These are phyloP conservation scores for Chelonus insularis DNA, from an alignment of 1,140 invertebrate species.

Conservation along the genomic window DNA sequence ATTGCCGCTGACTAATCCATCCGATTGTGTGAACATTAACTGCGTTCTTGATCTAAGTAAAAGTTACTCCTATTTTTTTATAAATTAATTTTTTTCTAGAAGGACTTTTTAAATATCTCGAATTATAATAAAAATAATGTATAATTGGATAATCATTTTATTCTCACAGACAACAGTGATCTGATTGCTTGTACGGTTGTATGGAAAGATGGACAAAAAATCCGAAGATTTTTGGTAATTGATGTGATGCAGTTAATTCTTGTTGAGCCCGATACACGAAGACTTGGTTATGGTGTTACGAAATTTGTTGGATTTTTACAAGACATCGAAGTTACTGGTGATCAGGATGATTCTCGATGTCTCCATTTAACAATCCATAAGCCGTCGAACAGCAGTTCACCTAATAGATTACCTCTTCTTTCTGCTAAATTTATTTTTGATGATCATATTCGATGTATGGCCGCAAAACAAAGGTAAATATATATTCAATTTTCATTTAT, in stretches of 20 bases:
- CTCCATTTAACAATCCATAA: slow-evolving; percentile 93
- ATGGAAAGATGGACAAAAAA: slow-evolving; percentile 85
- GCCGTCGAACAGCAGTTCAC: slow-evolving; percentile 65
- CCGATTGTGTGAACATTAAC: slow-evolving; percentile 86
- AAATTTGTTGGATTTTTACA: slow-evolving; percentile 90
- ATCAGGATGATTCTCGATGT: slow-evolving; percentile 96
- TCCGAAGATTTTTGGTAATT: slow-evolving; percentile 91
- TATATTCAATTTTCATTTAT: slow-evolving; percentile 6
- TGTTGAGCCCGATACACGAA: slow-evolving; percentile 91
- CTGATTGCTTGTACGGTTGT: slow-evolving; percentile 94
- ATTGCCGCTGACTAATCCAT: slow-evolving; percentile 89
- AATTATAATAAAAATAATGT: too few relatives aligned
- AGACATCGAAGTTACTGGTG: slow-evolving; percentile 80
- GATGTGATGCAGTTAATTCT: slow-evolving; percentile 93
- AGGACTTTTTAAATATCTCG: too few relatives aligned
- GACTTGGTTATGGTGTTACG: slow-evolving; percentile 94
- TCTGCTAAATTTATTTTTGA: slow-evolving; percentile 96
- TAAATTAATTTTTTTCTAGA: neutral
- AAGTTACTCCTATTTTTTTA: slow-evolving; percentile 21
- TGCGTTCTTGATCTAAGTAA: slow-evolving; percentile 93
- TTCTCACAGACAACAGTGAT: slow-evolving; percentile 89
- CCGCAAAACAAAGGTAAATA: slow-evolving; percentile 82
- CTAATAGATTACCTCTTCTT: slow-evolving; percentile 76
- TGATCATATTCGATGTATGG: slow-evolving; percentile 98
- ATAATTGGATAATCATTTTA: too few relatives aligned